These are phyloP conservation scores for Orestias chungarensis DNA, from an alignment of 2,797 vertebrate species.

Conservation along the genomic window DNA sequence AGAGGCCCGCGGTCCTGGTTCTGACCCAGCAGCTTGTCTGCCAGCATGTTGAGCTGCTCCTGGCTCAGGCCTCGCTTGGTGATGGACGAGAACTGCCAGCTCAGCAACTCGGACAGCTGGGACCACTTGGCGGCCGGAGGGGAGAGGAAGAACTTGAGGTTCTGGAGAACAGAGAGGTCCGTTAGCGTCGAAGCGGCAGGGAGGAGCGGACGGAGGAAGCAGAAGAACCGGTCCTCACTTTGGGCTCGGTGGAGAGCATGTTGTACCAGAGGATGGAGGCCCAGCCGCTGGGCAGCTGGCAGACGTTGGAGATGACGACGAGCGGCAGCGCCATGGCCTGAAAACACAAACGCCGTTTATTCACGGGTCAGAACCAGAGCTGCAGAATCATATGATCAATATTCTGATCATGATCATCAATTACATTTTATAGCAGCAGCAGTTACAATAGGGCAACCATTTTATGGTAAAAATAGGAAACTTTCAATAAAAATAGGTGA, in stretches of 20 bases:
- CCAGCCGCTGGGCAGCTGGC: slow-evolving; percentile 96
- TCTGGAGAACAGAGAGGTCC: slow-evolving; percentile 72
- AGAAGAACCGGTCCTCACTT: slow-evolving; percentile 71
- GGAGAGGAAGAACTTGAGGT: slow-evolving; percentile 92
- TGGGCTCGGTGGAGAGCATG: slow-evolving; percentile 91
- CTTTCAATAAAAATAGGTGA: no score
- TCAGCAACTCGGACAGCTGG: slow-evolving; percentile 90
- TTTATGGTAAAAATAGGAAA: no score
- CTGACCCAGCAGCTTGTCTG: slow-evolving; percentile 90
- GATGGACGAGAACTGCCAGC: slow-evolving; percentile 98
- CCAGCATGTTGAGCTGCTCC: slow-evolving; percentile 95
- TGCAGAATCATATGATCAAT: no score
- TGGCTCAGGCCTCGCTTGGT: slow-evolving; percentile 92
- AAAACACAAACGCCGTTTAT: slow-evolving; percentile 6
- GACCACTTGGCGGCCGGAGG: slow-evolving; percentile 89
- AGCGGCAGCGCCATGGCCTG: slow-evolving; percentile 92
- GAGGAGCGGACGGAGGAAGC: background rate
- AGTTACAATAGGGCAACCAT: no score
- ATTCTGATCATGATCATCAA: no score
- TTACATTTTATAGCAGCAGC: no score
- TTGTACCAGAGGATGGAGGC: slow-evolving; percentile 99
- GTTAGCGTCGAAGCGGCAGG: background rate
- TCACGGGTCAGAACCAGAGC: no score
- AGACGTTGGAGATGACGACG: slow-evolving; percentile 97
- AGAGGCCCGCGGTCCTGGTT: background rate